Evolutionary conservation across 2,888 invertebrate genomes (phyloP).

Genomic region (Adineta ricciae): DNA sequence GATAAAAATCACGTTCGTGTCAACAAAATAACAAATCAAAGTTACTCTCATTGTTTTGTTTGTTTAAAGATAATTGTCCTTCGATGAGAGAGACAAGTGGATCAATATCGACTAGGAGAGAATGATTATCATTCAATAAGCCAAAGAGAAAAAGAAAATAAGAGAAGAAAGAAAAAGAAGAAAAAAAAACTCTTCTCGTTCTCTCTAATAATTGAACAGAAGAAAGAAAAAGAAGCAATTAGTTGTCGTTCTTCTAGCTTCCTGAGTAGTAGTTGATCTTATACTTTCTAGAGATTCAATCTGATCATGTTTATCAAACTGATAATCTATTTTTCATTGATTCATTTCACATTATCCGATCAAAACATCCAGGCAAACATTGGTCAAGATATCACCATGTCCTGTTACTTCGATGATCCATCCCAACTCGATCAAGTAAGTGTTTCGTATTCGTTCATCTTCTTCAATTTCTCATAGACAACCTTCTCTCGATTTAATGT

Average conservation of each 20-base stretch:
- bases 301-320: neutral
- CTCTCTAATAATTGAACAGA: neutral
- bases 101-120: neutral
- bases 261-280: neutral
- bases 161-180: neutral
- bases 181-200: neutral
- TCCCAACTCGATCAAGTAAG: neutral
- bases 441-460: too few species aligned
- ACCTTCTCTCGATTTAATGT: neutral
- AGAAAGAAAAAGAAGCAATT: neutral
- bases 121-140: neutral
- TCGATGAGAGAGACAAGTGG: neutral
- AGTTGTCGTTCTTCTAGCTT: neutral
- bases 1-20: slow-evolving; percentile 11
- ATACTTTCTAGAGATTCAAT: neutral
- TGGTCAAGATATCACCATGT: neutral
- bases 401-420: neutral
- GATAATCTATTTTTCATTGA: neutral
- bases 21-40: neutral
- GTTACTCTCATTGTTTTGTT: neutral
- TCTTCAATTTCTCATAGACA: neutral
- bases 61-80: slow-evolving; percentile 2
- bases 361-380: neutral
- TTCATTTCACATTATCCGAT: neutral
- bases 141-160: neutral